These are phyloP conservation scores for Sinopyrophorus schimmeli DNA, from an alignment of 2,888 invertebrate genomes.

Conservation along the genomic window DNA sequence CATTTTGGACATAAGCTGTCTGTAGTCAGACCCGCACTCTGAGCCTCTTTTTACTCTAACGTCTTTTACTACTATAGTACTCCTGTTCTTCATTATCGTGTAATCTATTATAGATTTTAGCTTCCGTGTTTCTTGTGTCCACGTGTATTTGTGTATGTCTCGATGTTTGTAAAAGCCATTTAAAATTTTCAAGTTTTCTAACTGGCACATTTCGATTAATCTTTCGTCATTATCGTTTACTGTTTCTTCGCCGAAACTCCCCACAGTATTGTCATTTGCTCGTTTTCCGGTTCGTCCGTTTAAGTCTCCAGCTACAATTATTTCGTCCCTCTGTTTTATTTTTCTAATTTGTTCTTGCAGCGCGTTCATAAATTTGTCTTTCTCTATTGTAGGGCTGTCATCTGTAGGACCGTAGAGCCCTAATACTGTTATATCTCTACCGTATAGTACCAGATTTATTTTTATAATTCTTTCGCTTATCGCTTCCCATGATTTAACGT, in stretches of 20 bases:
- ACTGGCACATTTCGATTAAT: constrained; percentile 4
- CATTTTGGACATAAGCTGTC: neutral
- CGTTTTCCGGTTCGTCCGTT: constrained; percentile 5
- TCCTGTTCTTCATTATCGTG: neutral
- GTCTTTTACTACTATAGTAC: neutral
- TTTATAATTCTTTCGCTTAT: constrained; percentile 1
- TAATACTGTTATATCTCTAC: neutral
- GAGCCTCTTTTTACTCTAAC: neutral
- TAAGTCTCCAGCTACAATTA: constrained; percentile 3
- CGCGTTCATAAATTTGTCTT: constrained; percentile 1
- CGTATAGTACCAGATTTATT: neutral
- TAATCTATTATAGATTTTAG: constrained; percentile 1
- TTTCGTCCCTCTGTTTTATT: neutral
- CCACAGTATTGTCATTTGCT: constrained; percentile 4
- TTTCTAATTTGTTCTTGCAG: constrained; percentile 6
- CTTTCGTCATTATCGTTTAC: constrained; percentile 4
- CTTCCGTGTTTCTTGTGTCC: constrained; percentile 1
- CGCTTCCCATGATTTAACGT: neutral
- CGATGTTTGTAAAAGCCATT: constrained; percentile 6
- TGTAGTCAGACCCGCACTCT: constrained; percentile 1
- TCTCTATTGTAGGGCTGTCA: neutral
- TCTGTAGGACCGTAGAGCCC: too few relatives aligned
- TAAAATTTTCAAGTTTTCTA: neutral
- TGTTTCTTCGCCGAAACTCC: constrained; percentile 5
- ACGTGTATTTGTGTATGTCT: constrained; percentile 4